Evolutionary conservation across 2,113 vertebrate species (phyloP), one percentile per base, ranked within the genome.

Genomic region (Chauna torquata): DNA sequence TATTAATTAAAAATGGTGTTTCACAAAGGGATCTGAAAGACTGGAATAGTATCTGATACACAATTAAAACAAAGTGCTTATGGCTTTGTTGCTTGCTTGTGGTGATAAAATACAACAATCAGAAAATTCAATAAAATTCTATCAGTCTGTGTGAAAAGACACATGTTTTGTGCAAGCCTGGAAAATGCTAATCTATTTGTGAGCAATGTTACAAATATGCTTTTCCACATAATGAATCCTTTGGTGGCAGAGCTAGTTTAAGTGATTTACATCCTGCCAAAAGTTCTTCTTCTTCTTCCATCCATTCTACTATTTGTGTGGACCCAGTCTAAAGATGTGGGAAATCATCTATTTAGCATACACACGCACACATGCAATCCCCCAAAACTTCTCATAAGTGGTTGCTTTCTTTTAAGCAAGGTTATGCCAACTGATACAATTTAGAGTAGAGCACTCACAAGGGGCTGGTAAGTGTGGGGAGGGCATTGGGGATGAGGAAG

Each of bases 121-220:
- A 83, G 70, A 95, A 95, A 88, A 45, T 40, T 94, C 86, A 94
- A 54, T 94, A 87, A 92, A 92, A 96, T 86, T 45, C 49, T 92
- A 55, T 81, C 69, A 57, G 69, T 68, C 81, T 91, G 5, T 58
- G 16, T 76, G 47, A 58, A 76, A 87, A 94, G 79, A 76, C 44
- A 70, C 30, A 54, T 59, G 38, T 52, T 96, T 76, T 94, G 65
- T 87, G 59, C 49, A 61, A 54, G 57, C 64, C 36, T 65, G 83
- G 81, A 85, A 95, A 94, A 84, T 70, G 74, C 18, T 84, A 70
- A 77, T 87, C 54, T 82, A 17, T 54, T 84, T 94, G 69, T 79
- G 7, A 91, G 36, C 27, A 57, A 30, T 42, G 40, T 62, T 91
- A 79, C 47, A 81, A 93, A 90, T 88, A 61, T 9, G 2, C 44